Conservation (phyloP, 2,113 vertebrate species). For the Mormyrus lacerda region DNA sequence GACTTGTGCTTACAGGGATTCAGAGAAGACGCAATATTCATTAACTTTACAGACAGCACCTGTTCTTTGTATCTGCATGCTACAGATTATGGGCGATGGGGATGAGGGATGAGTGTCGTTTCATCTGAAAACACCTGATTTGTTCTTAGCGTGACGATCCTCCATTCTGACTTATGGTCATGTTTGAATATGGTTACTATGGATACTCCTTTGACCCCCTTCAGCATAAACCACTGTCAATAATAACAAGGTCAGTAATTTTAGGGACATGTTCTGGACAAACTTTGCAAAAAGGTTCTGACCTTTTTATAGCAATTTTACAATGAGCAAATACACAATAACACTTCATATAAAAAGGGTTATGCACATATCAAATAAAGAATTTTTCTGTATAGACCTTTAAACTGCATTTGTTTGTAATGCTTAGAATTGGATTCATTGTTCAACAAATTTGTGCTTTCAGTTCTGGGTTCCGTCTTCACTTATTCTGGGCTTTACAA, state of each 20-base stretch:
- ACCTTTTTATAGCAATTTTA: neutral
- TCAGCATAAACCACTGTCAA: neutral
- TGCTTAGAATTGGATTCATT: neutral
- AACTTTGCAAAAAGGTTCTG: neutral
- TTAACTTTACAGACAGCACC: neutral
- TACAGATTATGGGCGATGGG: neutral
- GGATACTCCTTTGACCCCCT: neutral
- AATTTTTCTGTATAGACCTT: neutral
- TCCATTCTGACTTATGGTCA: neutral
- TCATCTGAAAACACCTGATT: neutral
- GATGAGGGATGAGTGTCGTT: neutral
- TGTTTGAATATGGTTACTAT: neutral
- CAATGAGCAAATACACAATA: neutral
- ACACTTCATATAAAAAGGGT: neutral
- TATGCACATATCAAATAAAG: neutral
- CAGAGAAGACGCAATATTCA: neutral
- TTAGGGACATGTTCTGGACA: neutral
- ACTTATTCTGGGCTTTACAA: neutral
- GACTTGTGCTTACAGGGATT: neutral
- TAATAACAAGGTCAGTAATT: neutral
- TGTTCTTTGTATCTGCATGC: neutral
- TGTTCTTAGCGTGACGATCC: neutral
- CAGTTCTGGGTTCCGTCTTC: conserved; percentile 12
- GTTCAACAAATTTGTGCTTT: conserved; percentile 40
- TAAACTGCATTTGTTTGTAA: conserved; percentile 3